Conservation (phyloP, 2,113 vertebrate species). For the Spheniscus mendiculus region DNA sequence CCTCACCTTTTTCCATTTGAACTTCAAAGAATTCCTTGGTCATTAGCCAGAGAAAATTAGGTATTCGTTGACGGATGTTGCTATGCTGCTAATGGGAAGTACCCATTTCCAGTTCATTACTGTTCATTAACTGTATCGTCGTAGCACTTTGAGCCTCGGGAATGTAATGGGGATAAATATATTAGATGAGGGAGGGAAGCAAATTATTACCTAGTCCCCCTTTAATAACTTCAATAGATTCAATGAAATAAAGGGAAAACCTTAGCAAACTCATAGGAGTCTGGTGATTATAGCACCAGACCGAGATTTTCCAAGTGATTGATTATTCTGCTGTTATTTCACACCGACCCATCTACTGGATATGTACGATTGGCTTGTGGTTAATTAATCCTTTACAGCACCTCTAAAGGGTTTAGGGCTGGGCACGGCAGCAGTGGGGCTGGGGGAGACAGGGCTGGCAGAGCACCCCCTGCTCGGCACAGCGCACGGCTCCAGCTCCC, state of each 20-base stretch:
- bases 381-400: not conserved
- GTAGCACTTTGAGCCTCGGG: accelerated
- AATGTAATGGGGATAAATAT: not conserved
- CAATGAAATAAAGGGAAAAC: not conserved
- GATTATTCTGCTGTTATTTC: not conserved
- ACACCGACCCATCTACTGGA: not conserved
- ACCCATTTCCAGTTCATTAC: not conserved
- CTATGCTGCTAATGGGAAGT: not conserved
- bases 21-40: not conserved
- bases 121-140: not conserved
- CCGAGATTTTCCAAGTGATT: not conserved
- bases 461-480: not conserved
- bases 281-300: not conserved
- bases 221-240: not conserved
- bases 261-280: too few relatives aligned
- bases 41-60: not conserved
- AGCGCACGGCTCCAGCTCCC: too few relatives aligned
- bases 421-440: not conserved
- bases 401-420: not conserved
- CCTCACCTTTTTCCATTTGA: not conserved
- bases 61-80: accelerated
- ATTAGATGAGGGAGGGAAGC: not conserved
- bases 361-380: accelerated
- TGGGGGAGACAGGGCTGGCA: not conserved
- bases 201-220: too few relatives aligned